Base-by-base conservation (phyloP, 1,140 invertebrate species). In the Aphaenogaster ashmeadi region DNA sequence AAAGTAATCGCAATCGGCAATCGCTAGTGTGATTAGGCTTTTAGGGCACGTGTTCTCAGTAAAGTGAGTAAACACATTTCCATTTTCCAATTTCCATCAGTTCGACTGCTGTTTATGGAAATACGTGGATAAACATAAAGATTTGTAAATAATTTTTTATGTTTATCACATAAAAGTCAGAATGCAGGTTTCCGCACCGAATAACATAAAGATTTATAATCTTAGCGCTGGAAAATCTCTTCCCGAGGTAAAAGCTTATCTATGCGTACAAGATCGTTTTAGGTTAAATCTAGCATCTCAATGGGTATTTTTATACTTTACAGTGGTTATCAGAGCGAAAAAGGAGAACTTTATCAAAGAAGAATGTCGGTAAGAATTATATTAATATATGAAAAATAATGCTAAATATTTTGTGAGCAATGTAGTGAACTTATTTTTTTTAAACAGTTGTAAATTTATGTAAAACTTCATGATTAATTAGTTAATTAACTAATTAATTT, bases 191-290 rank as follows among this genome's bases (percentile, higher is more conserved):
- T 97, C 97, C 62, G 97, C 98, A 95, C 97, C 97, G 47, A 99
- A 99, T 96, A 98, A 99, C 96, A 97, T 99, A 3, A 99, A 99
- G 96, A 99, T 99, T 80, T 99, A 99, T 94, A 99, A 99, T 96
- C 96, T 99, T 36, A 99, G 98, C 95, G 97, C 98, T 88, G 99
- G 99, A 87, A 99, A 99, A 96, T 98, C 98, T 50, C 95, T 99
- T 87, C 99, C 99, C 79, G 99, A 99, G 95, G 98, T 99, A 97
- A 97, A 78, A 62, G 8, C 11, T 60, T 5, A 0, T 54, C 11
- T 67, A 0, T 6, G 27, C 0, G 1, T 9, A 13, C 0, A n/a
- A 8, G 13, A 6, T 33, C 15, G 18, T 71, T 36, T 78, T 58
- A 64, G 50, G 21, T 87, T 88, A 87, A 11, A 18, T 4, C 18